These are phyloP conservation scores for Panurus biarmicus DNA, from an alignment of 2,113 vertebrate genomes.

Conservation along the genomic window DNA sequence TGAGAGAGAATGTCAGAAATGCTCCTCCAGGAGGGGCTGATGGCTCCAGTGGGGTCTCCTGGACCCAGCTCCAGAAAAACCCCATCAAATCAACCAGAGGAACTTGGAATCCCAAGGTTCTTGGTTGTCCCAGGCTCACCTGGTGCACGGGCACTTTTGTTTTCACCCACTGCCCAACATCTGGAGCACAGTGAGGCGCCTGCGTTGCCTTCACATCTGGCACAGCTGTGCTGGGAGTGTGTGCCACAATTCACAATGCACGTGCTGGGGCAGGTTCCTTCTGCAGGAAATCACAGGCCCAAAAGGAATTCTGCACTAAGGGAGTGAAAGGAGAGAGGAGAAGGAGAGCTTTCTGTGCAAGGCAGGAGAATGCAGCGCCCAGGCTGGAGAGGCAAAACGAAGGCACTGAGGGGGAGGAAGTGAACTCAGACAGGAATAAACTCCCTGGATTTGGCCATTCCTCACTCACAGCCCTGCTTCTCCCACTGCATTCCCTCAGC, in stretches of 20 bases:
- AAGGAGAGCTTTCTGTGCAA: not conserved
- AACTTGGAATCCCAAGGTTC: not conserved
- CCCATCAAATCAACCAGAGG: not conserved
- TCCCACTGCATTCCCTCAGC: not conserved
- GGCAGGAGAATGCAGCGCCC: not conserved
- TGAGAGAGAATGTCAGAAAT: not conserved
- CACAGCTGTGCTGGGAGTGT: not conserved
- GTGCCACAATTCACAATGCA: not conserved
- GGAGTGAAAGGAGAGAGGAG: too few species aligned
- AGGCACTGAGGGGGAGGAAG: not conserved
- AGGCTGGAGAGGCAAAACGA: not conserved
- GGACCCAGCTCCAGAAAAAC: not conserved
- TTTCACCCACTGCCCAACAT: not conserved
- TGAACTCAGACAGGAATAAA: not conserved
- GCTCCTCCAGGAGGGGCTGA: not conserved
- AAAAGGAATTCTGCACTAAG: too few species aligned
- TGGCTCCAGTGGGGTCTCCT: not conserved
- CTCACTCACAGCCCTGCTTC: not conserved
- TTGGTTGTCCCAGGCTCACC: not conserved
- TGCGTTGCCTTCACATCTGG: not conserved
- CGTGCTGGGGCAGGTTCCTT: accelerated
- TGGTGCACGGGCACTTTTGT: too few species aligned
- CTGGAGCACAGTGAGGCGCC: not conserved
- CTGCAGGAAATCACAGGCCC: not conserved
- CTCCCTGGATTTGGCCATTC: not conserved